A percentile compares a stretch with the other conserved stretches of the same genome.
phyloP scores from a whole-genome alignment of 2,797 vertebrate genomes.

The Pipistrellus pygmaeus region DNA sequence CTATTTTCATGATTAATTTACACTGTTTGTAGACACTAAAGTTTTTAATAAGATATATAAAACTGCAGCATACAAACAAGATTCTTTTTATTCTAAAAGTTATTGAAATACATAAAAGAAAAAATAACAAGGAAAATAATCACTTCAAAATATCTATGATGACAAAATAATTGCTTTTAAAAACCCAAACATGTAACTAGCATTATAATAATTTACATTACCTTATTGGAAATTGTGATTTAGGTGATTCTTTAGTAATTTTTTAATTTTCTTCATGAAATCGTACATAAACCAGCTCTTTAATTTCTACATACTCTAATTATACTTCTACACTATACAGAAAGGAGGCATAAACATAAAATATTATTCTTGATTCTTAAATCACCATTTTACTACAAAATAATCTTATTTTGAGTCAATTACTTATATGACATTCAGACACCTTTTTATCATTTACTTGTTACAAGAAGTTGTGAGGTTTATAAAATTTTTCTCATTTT shows the following conservation, averaged over 20 bases:
- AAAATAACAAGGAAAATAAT: not conserved
- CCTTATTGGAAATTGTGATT: not conserved
- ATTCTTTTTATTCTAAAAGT: not conserved
- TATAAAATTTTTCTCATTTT: not conserved
- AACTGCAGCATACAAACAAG: not conserved
- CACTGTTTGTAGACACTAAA: not conserved
- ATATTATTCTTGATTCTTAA: not conserved
- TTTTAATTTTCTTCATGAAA: not conserved
- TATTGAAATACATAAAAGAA: not conserved
- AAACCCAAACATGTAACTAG: not conserved
- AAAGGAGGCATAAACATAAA: not conserved
- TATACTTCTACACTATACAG: not conserved
- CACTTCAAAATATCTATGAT: not conserved
- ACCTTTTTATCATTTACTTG: not conserved
- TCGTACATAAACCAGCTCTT: not conserved
- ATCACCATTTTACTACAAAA: not conserved
- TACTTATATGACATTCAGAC: not conserved
- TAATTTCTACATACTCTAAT: not conserved
- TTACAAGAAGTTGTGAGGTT: not conserved
- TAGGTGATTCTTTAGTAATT: not conserved
- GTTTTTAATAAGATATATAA: slow-evolving; percentile 1
- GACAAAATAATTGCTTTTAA: not conserved
- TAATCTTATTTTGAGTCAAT: not conserved
- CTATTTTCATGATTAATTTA: not conserved
- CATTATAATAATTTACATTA: not conserved